Evolutionary conservation across 2,888 invertebrate genomes (phyloP).

Genomic region (Pristionchus maxplancki): DNA sequence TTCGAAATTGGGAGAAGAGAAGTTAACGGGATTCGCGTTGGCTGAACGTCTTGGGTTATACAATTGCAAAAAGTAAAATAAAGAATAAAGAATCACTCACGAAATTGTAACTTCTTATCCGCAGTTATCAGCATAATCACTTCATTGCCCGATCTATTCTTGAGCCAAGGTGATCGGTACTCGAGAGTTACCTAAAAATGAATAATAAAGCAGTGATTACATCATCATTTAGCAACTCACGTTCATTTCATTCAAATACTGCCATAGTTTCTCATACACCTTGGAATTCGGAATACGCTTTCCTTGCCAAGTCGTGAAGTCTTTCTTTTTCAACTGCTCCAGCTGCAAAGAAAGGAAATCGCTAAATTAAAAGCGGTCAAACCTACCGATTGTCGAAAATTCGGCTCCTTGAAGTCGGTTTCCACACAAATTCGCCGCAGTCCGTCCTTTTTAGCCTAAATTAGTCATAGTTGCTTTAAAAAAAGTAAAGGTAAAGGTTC

Average conservation of each 20-base stretch:
- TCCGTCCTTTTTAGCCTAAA: constrained; percentile 22
- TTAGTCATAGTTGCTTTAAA: not conserved
- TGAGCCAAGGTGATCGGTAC: not conserved
- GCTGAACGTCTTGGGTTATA: too few relatives aligned
- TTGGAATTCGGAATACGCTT: not conserved
- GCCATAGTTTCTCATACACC: not conserved
- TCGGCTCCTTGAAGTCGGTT: constrained; percentile 18
- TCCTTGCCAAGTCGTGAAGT: not conserved
- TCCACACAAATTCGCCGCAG: not conserved
- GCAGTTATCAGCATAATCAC: not conserved
- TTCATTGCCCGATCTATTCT: not conserved
- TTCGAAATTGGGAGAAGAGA: not conserved
- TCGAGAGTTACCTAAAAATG: not conserved
- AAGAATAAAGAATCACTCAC: not conserved
- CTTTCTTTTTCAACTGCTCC: not conserved
- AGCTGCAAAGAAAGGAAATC: not conserved
- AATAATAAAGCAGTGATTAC: not conserved
- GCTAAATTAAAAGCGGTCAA: not conserved
- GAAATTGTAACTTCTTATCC: not conserved
- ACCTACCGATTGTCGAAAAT: not conserved
- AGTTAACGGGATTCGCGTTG: not conserved
- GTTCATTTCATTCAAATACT: not conserved
- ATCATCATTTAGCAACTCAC: not conserved
- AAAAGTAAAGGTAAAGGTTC: too few relatives aligned
- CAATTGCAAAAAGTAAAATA: not conserved